Percentiles rank a stretch among this genome's conserved stretches.
Evolutionary conservation across 1,140 invertebrate genomes (phyloP).

Genomic region (Cyclina sinensis): DNA sequence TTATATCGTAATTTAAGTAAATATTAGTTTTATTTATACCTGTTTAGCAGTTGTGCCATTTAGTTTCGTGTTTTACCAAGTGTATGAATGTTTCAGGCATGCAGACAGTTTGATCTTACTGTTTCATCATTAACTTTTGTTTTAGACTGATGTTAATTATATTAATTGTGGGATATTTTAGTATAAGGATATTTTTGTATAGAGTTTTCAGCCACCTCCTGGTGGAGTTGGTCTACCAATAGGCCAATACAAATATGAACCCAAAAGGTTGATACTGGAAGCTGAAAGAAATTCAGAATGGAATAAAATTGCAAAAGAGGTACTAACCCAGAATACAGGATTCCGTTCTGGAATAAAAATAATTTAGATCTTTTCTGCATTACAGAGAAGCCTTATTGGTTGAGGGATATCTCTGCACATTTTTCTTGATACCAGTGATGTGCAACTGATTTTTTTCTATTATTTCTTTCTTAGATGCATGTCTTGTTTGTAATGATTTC

Average conservation of each 20-base stretch:
- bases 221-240: slow-evolving; percentile 53
- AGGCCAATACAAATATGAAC: slow-evolving; percentile 65
- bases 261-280: slow-evolving; percentile 57
- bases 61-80: too few relatives aligned
- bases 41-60: too few relatives aligned
- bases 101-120: neutral
- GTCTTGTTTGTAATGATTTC: too few relatives aligned
- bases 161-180: neutral
- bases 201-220: slow-evolving; percentile 49
- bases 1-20: too few relatives aligned
- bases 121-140: too few relatives aligned
- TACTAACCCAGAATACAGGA: neutral
- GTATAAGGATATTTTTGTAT: neutral
- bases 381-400: neutral
- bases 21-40: too few relatives aligned
- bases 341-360: neutral
- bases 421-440: too few relatives aligned
- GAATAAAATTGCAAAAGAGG: slow-evolving; percentile 42
- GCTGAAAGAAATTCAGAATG: slow-evolving; percentile 60
- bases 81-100: neutral
- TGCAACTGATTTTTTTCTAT: too few relatives aligned
- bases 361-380: neutral
- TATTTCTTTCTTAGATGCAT: too few relatives aligned
- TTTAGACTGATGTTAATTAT: too few relatives aligned
- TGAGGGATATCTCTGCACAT: neutral